Evolutionary conservation across 2,888 invertebrate genomes (phyloP).

Genomic region (Hirtodrosophila duncani): DNA sequence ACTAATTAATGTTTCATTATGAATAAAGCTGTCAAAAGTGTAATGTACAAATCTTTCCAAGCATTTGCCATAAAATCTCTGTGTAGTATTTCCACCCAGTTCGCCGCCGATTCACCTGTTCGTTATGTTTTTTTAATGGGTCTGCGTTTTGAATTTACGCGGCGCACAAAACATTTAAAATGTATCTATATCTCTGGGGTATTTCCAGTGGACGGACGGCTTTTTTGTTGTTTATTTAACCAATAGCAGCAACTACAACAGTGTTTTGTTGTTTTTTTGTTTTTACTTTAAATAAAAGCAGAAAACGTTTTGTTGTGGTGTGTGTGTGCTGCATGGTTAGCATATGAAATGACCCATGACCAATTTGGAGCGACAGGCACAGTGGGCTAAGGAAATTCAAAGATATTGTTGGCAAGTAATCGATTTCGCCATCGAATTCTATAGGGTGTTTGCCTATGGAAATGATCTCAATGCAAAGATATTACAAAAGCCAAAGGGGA

Average conservation of each 20-base stretch:
- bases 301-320: no score
- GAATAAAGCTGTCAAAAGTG: conserved; percentile 30
- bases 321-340: conserved; percentile 19
- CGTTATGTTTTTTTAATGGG: conserved; percentile 2
- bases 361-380: conserved; percentile 11
- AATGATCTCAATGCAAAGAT: no score
- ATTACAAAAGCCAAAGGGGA: no score
- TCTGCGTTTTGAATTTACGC: conserved; percentile 41
- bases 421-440: no score
- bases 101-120: not conserved
- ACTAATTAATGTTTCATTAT: conserved; percentile 33
- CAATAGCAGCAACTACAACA: conserved; percentile 4
- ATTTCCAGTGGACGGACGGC: conserved; percentile 42
- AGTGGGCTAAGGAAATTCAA: not conserved
- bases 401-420: not conserved
- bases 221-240: conserved; percentile 41
- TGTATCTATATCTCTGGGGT: conserved; percentile 19
- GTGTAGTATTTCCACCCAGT: conserved; percentile 32
- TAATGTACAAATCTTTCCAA: conserved; percentile 6
- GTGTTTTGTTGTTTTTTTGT: conserved; percentile 1
- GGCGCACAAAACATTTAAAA: conserved; percentile 35
- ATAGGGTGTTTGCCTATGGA: no score
- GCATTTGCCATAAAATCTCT: no score
- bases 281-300: not conserved
- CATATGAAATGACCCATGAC: conserved; percentile 9